Conservation (phyloP, 2,888 invertebrate genomes). For the Bhutanitis thaidina region DNA sequence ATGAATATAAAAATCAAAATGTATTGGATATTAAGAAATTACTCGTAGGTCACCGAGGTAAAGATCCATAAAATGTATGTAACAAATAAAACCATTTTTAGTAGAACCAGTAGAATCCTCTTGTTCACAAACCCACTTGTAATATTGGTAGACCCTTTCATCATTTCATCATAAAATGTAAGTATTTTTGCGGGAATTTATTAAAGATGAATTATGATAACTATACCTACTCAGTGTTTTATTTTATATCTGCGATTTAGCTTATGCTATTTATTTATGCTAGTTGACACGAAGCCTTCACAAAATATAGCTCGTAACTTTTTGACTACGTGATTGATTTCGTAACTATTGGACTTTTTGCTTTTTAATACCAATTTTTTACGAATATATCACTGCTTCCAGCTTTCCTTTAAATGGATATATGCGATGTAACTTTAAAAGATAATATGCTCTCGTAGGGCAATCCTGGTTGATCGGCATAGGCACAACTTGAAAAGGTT, state of each 20-base stretch:
- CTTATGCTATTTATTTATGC: no score
- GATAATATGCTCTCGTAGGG: no score
- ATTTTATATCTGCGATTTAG: background rate
- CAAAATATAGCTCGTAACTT: no score
- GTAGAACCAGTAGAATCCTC: background rate
- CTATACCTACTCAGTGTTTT: conserved; percentile 14
- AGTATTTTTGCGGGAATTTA: conserved; percentile 22
- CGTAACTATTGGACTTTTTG: no score
- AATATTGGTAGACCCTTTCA: conserved; percentile 7
- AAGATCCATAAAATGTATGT: background rate
- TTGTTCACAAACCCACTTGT: background rate
- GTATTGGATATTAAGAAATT: background rate
- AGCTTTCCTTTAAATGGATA: no score
- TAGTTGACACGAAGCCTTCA: no score
- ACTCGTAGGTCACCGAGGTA: background rate
- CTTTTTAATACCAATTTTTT: no score
- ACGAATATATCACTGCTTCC: no score
- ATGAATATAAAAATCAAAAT: background rate
- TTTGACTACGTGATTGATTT: no score
- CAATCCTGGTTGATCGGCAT: no score
- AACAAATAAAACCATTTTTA: background rate
- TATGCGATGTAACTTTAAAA: no score
- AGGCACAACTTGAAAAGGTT: no score
- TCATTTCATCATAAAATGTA: conserved; percentile 17
- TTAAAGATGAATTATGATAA: conserved; percentile 23